Base-by-base conservation (phyloP, 2,113 vertebrate genomes). In the Hystrix cristata region DNA sequence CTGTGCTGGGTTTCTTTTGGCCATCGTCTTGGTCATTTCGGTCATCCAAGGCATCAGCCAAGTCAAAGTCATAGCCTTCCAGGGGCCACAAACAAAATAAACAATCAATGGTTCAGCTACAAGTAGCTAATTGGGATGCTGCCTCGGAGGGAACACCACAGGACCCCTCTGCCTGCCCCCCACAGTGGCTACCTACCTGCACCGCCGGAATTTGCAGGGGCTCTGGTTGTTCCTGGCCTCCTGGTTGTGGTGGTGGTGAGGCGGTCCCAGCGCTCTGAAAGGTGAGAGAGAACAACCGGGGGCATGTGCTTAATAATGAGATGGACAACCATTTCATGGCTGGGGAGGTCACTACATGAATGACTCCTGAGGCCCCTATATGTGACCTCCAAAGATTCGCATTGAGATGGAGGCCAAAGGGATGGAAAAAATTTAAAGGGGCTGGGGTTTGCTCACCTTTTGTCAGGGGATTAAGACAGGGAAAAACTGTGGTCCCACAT, bases 11-110 rank as follows among this genome's bases (percentile, higher is more conserved):
- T 31, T 46, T 97, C 92, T 93, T 51, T 48, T 14, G 4, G 10
- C 96, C 65, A 69, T 59, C 8, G 53, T 90, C 98, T 69, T 94
- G 94, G 95, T 99, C 99, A 4, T 99, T 99, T 29, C 60, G 97
- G 74, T 98, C 98, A 96, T 99, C 98, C 81, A 99, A 86, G 59
- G 99, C 99, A 98, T 99, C 99, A 34, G 91, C 18, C 96, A 99
- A 98, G 97, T 99, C 91, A 0, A 99, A 97, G 25, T 98, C 99
- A 60, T 59, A 34, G 95, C 94, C 46, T 97, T 97, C 51, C 15
- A 34, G 43, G 38, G 38, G 18, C 48, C 72, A 46, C 19, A 46
- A 80, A 79, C 27, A 90, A 84, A 95, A 95, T 16, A 87, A 67
- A 87, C 5, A 74, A 53, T 59, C 64, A 65, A 3, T 2, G 25